A percentile compares a stretch with the other conserved stretches of the same genome.
Conservation (phyloP, 2,113 vertebrate species). For the Pandion haliaetus region DNA sequence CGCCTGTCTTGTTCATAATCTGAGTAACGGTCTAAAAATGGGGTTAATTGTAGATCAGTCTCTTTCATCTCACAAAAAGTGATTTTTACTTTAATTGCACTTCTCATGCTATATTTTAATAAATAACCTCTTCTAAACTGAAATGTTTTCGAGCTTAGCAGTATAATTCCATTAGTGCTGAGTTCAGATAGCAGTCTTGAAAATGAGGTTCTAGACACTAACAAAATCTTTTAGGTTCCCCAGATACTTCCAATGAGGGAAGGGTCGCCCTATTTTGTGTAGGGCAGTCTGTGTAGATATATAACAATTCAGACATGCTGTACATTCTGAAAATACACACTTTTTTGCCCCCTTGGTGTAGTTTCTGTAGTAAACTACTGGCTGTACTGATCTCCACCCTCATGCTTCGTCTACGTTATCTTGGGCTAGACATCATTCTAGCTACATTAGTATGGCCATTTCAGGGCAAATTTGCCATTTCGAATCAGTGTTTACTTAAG, state of each 20-base stretch:
- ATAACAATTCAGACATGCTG: background rate
- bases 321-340: background rate
- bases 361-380: background rate
- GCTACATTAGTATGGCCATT: background rate
- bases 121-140: background rate
- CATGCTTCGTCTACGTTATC: background rate
- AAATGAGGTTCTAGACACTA: background rate
- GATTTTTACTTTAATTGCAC: background rate
- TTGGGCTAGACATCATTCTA: background rate
- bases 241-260: background rate
- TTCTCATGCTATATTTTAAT: background rate
- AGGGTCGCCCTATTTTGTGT: background rate
- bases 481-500: background rate
- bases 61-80: background rate
- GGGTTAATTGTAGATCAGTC: background rate
- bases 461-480: background rate
- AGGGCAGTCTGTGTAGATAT: background rate
- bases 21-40: background rate
- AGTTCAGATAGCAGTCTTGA: background rate
- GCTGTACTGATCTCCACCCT: background rate
- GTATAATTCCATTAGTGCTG: background rate
- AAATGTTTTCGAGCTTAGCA: background rate
- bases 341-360: background rate
- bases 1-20: background rate
- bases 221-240: background rate